Base-by-base conservation (phyloP, 2,113 vertebrate genomes). In the Helogale parvula region DNA sequence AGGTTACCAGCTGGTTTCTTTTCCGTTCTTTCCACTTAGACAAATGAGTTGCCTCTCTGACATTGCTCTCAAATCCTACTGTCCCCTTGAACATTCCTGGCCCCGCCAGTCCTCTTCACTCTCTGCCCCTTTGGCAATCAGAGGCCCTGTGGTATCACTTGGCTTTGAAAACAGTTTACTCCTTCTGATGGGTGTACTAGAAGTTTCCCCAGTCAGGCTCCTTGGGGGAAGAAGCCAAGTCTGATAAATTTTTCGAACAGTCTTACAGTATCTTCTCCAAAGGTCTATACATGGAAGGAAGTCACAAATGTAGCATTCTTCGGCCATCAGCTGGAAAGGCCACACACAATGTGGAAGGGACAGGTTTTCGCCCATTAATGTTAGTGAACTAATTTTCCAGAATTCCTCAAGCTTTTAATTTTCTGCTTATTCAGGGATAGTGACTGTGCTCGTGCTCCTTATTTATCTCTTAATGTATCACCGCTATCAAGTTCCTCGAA, bases 381-480 rank as follows among this genome's bases (percentile, higher is more conserved):
- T 95, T 47, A 38, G 52, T 84, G 92, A 79, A 92, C 76, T 94
- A 80, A 97, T 92, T 29, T 0, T 0, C 0, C 71, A 88, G 7
- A 80, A 38, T 92, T 81, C 94, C 84, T 76, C 25, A 65, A 93
- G 93, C 45, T 0, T 90, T 97, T 93, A 54, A 29, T 94, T 2
- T 35, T 80, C 82, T 68, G 85, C 82, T 66, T 7, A 6, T 95
- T 96, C 2, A 68, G 41, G 91, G 86, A 88, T 92, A 93, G 69
- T 80, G 90, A 72, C 71, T 68, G 4, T 17, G 2, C 57, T n/a
- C 41, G 5, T 27, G 0, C 14, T 88, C 84, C 82, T 94, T 95
- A 0, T 97, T 97, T 98, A 69, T 96, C 93, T 16, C 94, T 97
- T 95, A 33, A 7, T 77, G 29, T 97, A 93, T 96, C 94, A 7